These are phyloP conservation scores for Leptocoma aspasia DNA, from an alignment of 2,113 vertebrate species.

Conservation along the genomic window DNA sequence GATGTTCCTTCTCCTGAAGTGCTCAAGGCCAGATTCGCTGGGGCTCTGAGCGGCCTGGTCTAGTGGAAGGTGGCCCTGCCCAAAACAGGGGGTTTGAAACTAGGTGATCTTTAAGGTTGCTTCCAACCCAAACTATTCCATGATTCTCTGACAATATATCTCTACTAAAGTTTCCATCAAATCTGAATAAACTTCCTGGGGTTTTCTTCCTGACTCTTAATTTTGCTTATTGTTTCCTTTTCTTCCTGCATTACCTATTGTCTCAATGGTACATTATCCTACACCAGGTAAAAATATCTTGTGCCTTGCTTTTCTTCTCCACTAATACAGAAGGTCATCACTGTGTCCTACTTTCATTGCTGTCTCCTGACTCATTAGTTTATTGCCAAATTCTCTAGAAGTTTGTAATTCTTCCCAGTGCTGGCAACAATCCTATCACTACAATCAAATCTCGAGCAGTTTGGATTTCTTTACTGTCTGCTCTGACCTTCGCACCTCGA, in stretches of 20 bases:
- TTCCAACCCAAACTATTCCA: background rate
- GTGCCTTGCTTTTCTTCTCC: background rate
- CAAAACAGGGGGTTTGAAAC: accelerated
- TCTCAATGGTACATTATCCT: background rate
- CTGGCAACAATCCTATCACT: background rate
- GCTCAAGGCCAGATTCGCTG: background rate
- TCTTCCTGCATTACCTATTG: background rate
- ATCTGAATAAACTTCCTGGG: background rate
- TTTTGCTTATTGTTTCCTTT: background rate
- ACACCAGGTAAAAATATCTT: background rate
- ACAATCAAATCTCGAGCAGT: background rate
- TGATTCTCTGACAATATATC: background rate
- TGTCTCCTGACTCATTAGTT: background rate
- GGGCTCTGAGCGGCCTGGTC: background rate
- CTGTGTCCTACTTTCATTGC: background rate
- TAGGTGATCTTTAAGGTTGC: background rate
- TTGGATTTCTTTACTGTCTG: slow-evolving; percentile 4
- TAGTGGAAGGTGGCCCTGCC: background rate
- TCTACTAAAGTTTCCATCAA: background rate
- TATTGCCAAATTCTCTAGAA: slow-evolving; percentile 1
- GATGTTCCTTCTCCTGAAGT: background rate
- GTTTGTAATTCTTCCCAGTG: background rate
- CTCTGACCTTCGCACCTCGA: background rate
- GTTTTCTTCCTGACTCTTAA: background rate
- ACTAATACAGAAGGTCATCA: background rate